Percentiles rank a stretch among this genome's conserved stretches.
phyloP scores from a whole-genome alignment of 2,797 vertebrate genomes.

The Poeciliopsis infans region DNA sequence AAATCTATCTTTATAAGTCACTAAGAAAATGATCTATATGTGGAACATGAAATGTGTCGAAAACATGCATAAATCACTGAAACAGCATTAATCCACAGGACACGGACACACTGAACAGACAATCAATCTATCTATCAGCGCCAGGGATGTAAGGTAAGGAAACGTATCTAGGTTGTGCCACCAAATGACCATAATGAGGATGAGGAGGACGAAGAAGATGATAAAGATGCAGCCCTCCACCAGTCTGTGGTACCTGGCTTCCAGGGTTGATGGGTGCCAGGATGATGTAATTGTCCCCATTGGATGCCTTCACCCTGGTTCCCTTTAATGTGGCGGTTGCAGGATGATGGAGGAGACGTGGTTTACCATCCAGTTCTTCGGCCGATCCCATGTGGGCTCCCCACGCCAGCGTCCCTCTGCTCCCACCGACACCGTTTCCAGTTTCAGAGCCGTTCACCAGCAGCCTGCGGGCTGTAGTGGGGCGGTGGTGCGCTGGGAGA shows the following conservation, averaged over 20 bases:
- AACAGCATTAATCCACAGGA: slow-evolving; percentile 37
- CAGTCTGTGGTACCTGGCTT: slow-evolving; percentile 88
- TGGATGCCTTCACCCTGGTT: slow-evolving; percentile 83
- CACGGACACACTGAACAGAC: slow-evolving; percentile 43
- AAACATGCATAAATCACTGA: slow-evolving; percentile 42
- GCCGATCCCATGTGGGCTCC: slow-evolving; percentile 77
- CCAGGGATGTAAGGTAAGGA: slow-evolving; percentile 76
- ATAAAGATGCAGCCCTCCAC: slow-evolving; percentile 78
- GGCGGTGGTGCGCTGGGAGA: slow-evolving; percentile 84
- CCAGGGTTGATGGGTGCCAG: slow-evolving; percentile 89
- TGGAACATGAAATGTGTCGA: slow-evolving; percentile 33
- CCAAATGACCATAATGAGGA: slow-evolving; percentile 74
- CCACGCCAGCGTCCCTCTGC: slow-evolving; percentile 64
- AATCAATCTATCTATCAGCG: slow-evolving; percentile 72
- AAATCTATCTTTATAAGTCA: slow-evolving; percentile 29
- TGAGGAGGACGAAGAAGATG: slow-evolving; percentile 74
- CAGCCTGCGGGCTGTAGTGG: slow-evolving; percentile 81
- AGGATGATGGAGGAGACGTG: slow-evolving; percentile 68
- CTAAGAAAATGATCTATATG: slow-evolving; percentile 26
- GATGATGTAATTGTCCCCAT: slow-evolving; percentile 94
- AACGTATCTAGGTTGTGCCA: slow-evolving; percentile 80
- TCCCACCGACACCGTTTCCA: slow-evolving; percentile 49
- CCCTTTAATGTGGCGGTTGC: slow-evolving; percentile 81
- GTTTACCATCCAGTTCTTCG: slow-evolving; percentile 76
- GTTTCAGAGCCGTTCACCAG: slow-evolving; percentile 82